phyloP scores from a whole-genome alignment of 1,140 invertebrate genomes.

The Portunus trituberculatus region DNA sequence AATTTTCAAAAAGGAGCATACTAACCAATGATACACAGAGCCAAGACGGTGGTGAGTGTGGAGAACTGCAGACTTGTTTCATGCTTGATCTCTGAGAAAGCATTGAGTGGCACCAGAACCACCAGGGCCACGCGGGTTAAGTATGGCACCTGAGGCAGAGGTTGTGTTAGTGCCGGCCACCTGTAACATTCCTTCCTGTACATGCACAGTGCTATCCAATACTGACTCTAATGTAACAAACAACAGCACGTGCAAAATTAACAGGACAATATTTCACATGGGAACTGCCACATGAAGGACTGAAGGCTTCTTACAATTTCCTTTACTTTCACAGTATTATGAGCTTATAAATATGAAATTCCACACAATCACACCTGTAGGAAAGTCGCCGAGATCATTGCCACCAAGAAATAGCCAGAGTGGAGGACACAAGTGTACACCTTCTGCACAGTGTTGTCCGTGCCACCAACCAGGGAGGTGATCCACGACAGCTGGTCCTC shows the following conservation, averaged over 20 bases:
- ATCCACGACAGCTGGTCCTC: constrained; percentile 84
- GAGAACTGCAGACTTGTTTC: constrained; percentile 64
- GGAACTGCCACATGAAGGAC: too few species aligned
- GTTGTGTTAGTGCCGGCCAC: not conserved
- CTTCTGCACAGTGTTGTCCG: constrained; percentile 80
- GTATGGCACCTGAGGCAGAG: constrained; percentile 62
- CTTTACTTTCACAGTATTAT: too few species aligned
- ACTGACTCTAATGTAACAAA: not conserved
- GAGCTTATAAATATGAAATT: too few species aligned
- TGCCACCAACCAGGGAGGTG: constrained; percentile 82
- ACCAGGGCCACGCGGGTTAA: constrained; percentile 60
- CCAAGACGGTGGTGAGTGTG: constrained; percentile 64
- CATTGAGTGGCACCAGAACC: constrained; percentile 69
- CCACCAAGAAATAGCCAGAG: constrained; percentile 79
- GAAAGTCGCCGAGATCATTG: constrained; percentile 72
- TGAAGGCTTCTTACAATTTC: too few species aligned
- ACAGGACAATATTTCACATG: too few species aligned
- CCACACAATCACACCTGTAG: constrained; percentile 46
- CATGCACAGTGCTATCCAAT: not conserved
- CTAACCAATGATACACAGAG: constrained; percentile 68
- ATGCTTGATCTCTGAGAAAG: constrained; percentile 61
- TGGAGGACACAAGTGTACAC: constrained; percentile 79
- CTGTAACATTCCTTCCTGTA: not conserved
- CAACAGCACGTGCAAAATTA: too few species aligned
- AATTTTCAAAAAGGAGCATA: not conserved